Conservation (phyloP, 2,888 invertebrate genomes). For the Trimorus sp. region DNA sequence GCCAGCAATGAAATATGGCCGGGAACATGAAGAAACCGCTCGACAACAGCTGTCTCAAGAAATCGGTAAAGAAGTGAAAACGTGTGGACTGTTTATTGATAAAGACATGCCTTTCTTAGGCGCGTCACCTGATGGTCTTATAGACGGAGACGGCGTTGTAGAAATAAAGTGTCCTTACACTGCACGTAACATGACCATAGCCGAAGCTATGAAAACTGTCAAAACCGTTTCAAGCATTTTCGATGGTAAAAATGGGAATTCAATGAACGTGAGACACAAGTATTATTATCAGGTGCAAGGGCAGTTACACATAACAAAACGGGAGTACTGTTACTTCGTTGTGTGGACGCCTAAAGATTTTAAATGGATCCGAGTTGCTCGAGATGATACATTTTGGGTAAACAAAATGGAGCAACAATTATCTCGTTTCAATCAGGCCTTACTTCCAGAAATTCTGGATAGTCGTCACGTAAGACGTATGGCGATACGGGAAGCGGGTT, state of each 20-base stretch:
- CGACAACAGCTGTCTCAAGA: background rate
- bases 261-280: conserved; percentile 59
- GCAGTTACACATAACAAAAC: conserved; percentile 63
- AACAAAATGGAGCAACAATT: conserved; percentile 55
- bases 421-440: conserved; percentile 57
- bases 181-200: background rate
- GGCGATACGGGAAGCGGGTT: conserved; percentile 1
- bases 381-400: conserved; percentile 67
- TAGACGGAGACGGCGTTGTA: conserved; percentile 55
- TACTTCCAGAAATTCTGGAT: conserved; percentile 71
- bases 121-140: conserved; percentile 57
- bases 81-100: conserved; percentile 53
- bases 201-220: too few relatives aligned
- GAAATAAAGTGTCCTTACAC: conserved; percentile 16
- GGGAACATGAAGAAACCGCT: conserved; percentile 44
- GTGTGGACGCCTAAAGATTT: conserved; percentile 64
- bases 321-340: conserved; percentile 66
- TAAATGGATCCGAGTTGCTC: conserved; percentile 44
- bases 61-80: conserved; percentile 12
- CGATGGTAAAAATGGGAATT: conserved; percentile 19
- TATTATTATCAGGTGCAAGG: conserved; percentile 48
- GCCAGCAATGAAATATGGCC: conserved; percentile 43
- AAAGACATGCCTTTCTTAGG: conserved; percentile 34
- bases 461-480: conserved; percentile 33
- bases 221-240: conserved; percentile 30